phyloP scores from a whole-genome alignment of 2,797 vertebrate genomes.

The Coccyzus lansbergi region DNA sequence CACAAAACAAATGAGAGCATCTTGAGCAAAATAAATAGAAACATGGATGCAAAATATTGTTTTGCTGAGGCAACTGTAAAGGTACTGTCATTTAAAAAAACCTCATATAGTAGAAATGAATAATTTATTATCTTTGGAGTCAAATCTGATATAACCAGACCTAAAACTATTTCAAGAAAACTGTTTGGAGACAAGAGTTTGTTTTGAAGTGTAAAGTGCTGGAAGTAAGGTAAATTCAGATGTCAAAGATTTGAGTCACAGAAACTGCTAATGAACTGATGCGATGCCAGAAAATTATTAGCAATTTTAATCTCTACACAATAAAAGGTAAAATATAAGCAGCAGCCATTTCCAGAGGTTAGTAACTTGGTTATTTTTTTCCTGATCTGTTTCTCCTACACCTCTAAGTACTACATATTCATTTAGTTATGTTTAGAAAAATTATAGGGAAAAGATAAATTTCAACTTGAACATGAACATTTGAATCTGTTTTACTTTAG shows the following conservation, averaged over 20 bases:
- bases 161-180: constrained; percentile 6
- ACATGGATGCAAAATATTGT: not conserved
- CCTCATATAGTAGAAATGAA: not conserved
- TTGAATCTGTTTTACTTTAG: not conserved
- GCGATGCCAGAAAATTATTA: not conserved
- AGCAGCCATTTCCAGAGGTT: not conserved
- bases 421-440: not conserved
- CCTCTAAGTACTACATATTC: not conserved
- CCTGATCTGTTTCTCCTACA: not conserved
- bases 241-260: not conserved
- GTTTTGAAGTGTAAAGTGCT: not conserved
- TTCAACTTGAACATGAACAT: not conserved
- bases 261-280: not conserved
- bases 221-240: not conserved
- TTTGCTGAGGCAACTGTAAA: not conserved
- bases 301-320: not conserved
- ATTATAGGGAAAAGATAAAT: not conserved
- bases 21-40: not conserved
- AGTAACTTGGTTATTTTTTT: not conserved
- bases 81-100: not conserved
- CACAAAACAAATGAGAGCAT: not conserved
- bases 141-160: not conserved
- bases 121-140: constrained; percentile 1
- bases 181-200: not conserved
- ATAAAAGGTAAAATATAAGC: not conserved